Base-by-base conservation (phyloP, 1,140 invertebrate species). In the Microplitis mediator region DNA sequence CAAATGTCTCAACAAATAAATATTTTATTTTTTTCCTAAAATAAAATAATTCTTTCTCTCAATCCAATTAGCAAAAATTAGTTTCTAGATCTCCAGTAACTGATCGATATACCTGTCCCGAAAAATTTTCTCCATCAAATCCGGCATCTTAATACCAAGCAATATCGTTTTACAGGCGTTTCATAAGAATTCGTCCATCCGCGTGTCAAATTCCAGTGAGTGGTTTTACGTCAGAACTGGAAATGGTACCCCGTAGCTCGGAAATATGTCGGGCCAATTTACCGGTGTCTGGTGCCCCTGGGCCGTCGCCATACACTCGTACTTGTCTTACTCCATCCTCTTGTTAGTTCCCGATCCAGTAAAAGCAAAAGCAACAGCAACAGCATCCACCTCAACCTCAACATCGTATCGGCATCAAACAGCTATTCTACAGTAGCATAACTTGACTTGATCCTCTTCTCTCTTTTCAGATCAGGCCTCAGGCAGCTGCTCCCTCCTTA, bases 251-350 rank as follows among this genome's bases (percentile, higher is more conserved):
- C 16, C 13, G 23, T 23, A 23, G 51, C 11, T 60, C 32, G 56
- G 77, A 80, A 80, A 80, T 79, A 80, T 80, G 78, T 80, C 79
- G 71, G 71, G 64, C 79, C 79, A 80, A 80, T 80, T 80, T 80
- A 78, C 79, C 77, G 78, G 76, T 80, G 79, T 80, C 78, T 80
- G 79, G 65, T 75, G 79, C 79, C 78, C 73, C 71, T 77, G 77
- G 78, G 78, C 63, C 62, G 32, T 36, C 32, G 60, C 35, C 3
- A 56, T 23, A 5, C 52, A 13, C 52, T 36, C 14, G 60, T 4
- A 62, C 34, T 62, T 8, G 4, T 56, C 54, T 56, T 50, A 13
- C 51, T 14, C 13, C 16, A 14, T 14, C 9, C 56, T 58, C 56
- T 58, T 58, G 56, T 58, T 58, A 58, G 56, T 58, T 58, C 14